Percentiles rank a stretch among this genome's conserved stretches.
Evolutionary conservation across 2,113 vertebrate species (phyloP).

Genomic region (Datnioides undecimradiatus): DNA sequence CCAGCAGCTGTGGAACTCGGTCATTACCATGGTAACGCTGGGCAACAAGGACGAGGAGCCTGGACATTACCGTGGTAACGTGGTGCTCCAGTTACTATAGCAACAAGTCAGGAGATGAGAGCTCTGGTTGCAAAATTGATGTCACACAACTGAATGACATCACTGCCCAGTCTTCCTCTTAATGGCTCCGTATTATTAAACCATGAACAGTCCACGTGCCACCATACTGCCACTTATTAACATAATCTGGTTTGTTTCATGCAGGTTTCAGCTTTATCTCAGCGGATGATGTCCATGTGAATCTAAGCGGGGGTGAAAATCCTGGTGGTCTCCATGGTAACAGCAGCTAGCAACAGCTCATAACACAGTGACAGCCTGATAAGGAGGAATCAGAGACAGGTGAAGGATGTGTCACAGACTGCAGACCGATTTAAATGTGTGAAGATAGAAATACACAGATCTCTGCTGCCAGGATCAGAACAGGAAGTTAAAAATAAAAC

Average conservation of each 20-base stretch:
- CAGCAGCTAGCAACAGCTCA: constrained; percentile 33
- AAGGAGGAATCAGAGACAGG: background rate
- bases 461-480: background rate
- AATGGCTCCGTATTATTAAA: no score
- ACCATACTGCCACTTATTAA: background rate
- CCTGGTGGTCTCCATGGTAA: constrained; percentile 41
- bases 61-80: constrained; percentile 2
- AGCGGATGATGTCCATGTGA: background rate
- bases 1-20: background rate
- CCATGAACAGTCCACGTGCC: no score
- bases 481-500: constrained; percentile 23
- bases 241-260: background rate
- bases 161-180: background rate
- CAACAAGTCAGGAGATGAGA: background rate
- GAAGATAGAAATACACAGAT: background rate
- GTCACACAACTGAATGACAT: background rate
- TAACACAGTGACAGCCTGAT: background rate
- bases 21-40: background rate
- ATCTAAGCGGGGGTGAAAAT: no score
- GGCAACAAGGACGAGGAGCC: background rate
- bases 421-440: no score
- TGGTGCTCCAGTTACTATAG: background rate
- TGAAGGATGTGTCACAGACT: no score
- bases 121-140: background rate
- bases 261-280: background rate